Percentiles rank a stretch among this genome's conserved stretches.
Conservation (phyloP, 1,140 invertebrate genomes). For the Papilio glaucus region DNA sequence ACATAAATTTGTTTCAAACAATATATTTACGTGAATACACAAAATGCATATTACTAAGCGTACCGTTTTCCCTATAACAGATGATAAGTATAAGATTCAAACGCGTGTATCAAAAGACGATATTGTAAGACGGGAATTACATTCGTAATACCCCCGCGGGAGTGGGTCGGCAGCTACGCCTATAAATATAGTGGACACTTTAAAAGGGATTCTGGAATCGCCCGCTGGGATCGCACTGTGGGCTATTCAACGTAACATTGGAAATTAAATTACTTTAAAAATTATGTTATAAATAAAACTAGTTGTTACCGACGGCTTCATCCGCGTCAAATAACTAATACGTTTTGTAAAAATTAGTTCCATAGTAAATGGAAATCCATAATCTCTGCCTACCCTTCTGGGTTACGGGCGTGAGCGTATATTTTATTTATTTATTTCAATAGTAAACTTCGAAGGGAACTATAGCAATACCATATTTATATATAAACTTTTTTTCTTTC, state of each 20-base stretch:
- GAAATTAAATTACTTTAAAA: slow-evolving; percentile 9
- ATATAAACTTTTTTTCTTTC: too few species aligned
- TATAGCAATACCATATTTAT: too few species aligned
- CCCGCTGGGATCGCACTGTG: neutral
- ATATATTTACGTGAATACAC: too few species aligned
- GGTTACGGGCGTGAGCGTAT: too few species aligned
- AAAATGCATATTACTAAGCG: too few species aligned
- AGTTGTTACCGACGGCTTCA: too few species aligned
- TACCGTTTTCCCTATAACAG: neutral
- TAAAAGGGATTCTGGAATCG: neutral
- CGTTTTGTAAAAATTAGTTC: neutral
- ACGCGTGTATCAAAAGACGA: neutral
- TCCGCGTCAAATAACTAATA: neutral
- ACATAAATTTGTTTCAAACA: too few species aligned
- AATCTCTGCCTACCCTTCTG: too few species aligned
- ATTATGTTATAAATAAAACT: neutral
- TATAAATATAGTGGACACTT: slow-evolving; percentile 13
- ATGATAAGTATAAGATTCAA: neutral
- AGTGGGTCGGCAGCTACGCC: neutral
- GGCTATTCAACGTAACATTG: slow-evolving; percentile 8
- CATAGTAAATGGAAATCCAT: too few species aligned
- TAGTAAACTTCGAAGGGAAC: too few species aligned
- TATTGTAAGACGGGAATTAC: slow-evolving; percentile 4
- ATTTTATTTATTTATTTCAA: too few species aligned
- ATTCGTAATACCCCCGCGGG: neutral